A percentile compares a stretch with the other conserved stretches of the same genome.
phyloP scores from a whole-genome alignment of 2,888 invertebrate genomes.

The Machimus atricapillus region DNA sequence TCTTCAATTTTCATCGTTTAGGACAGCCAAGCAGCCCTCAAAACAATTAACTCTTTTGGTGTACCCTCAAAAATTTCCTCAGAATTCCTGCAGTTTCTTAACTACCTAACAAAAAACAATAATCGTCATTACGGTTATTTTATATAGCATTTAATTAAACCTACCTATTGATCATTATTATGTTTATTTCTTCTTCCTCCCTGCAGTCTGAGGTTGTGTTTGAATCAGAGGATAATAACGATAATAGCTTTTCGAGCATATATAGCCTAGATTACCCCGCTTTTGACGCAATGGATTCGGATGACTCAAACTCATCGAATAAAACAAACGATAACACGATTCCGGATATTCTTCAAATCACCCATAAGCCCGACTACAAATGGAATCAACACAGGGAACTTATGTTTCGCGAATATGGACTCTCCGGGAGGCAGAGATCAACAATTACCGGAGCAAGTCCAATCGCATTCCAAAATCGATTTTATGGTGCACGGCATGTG shows the following conservation, averaged over 20 bases:
- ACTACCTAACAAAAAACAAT: no score
- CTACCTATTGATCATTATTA: background rate
- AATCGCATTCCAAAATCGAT: constrained; percentile 69
- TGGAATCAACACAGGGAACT: constrained; percentile 54
- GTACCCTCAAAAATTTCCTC: no score
- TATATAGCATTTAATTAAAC: no score
- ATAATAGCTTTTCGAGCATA: constrained; percentile 29
- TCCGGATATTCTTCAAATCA: constrained; percentile 52
- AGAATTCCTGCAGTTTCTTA: no score
- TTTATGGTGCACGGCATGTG: constrained; percentile 82
- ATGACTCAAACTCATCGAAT: constrained; percentile 20
- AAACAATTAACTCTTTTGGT: no score
- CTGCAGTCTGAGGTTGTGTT: constrained; percentile 3
- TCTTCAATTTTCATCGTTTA: no score
- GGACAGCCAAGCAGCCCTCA: no score
- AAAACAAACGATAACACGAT: constrained; percentile 41
- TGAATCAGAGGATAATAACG: constrained; percentile 9
- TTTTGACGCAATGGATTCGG: background rate
- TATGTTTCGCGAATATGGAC: constrained; percentile 56
- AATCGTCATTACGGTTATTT: no score
- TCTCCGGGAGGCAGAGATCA: constrained; percentile 48
- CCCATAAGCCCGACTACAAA: constrained; percentile 55
- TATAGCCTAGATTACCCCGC: constrained; percentile 21
- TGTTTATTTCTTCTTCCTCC: background rate
- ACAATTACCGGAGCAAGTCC: background rate